Percentiles rank a stretch among this genome's conserved stretches.
Evolutionary conservation across 1,140 invertebrate species (phyloP).

Genomic region (Papilio dardanus): DNA sequence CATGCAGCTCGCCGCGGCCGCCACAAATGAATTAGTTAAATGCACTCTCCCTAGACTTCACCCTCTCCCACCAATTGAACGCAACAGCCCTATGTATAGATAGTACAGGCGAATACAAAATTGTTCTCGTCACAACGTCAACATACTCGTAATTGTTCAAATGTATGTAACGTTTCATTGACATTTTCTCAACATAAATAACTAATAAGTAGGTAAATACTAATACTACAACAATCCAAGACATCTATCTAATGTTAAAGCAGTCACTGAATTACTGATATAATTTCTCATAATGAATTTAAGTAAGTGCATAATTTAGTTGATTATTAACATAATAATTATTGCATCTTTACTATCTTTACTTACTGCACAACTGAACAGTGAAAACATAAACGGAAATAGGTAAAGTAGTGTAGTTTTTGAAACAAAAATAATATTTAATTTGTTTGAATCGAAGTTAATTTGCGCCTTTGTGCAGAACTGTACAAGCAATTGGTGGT

Average conservation of each 20-base stretch:
- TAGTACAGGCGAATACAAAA: constrained; percentile 57
- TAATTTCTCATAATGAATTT: no score
- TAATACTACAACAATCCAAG: no score
- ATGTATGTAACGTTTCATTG: constrained; percentile 12
- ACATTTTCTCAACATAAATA: constrained; percentile 4
- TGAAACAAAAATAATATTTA: not conserved
- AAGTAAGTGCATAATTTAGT: no score
- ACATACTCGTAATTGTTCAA: no score
- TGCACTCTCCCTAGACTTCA: constrained; percentile 67
- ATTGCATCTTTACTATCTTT: not conserved
- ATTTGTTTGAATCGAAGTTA: not conserved
- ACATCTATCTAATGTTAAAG: no score
- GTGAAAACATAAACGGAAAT: not conserved
- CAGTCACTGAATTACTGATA: no score
- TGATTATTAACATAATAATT: no score
- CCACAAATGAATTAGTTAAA: constrained; percentile 71
- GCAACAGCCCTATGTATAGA: constrained; percentile 64
- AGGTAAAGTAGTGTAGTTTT: not conserved
- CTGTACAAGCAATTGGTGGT: constrained; percentile 62
- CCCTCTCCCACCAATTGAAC: constrained; percentile 75
- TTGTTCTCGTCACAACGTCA: no score
- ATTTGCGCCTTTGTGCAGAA: constrained; percentile 42
- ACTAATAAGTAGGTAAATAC: no score
- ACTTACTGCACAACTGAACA: not conserved
- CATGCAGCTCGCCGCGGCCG: constrained; percentile 62